These are phyloP conservation scores for Drosophila serrata DNA, from an alignment of 1,140 invertebrate genomes.

Conservation along the genomic window DNA sequence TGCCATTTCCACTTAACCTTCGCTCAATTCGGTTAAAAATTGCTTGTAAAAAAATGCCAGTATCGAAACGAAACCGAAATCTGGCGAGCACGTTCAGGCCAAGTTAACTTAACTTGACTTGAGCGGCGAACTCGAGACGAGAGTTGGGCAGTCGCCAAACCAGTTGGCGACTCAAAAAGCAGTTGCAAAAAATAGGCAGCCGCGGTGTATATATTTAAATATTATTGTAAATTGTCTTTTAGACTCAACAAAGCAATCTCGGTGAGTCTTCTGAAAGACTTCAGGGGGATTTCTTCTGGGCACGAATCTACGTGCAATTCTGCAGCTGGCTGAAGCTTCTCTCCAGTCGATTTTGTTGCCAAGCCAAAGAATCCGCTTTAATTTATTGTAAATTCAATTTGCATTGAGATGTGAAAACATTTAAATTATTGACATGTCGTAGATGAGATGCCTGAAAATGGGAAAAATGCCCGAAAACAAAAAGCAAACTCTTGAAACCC, in stretches of 20 bases:
- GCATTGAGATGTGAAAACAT: conserved; percentile 35
- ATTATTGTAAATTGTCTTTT: conserved; percentile 59
- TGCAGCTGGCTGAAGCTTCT: neutral
- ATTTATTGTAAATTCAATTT: conserved; percentile 54
- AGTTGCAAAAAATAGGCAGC: conserved; percentile 38
- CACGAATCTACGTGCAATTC: conserved; percentile 24
- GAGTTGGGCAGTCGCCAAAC: conserved; percentile 51
- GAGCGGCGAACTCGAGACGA: conserved; percentile 9
- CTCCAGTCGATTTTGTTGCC: conserved; percentile 19
- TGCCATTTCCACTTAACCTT: conserved; percentile 45
- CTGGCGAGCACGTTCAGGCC: conserved; percentile 31
- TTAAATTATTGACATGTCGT: conserved; percentile 33
- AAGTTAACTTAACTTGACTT: conserved; percentile 20
- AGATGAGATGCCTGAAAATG: conserved; percentile 35
- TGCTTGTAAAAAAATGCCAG: conserved; percentile 13
- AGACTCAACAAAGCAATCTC: conserved; percentile 28
- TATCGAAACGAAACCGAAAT: conserved; percentile 42
- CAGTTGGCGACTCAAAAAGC: conserved; percentile 45
- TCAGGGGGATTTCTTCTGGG: conserved; percentile 16
- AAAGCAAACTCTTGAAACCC: neutral
- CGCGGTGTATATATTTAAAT: conserved; percentile 56
- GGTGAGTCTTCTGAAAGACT: conserved; percentile 9
- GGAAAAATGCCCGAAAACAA: conserved; percentile 51
- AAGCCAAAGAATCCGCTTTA: conserved; percentile 12
- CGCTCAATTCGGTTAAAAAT: conserved; percentile 23